A percentile compares a stretch with the other conserved stretches of the same genome.
phyloP scores from a whole-genome alignment of 2,113 vertebrate species.

The Chaetodon trifascialis region DNA sequence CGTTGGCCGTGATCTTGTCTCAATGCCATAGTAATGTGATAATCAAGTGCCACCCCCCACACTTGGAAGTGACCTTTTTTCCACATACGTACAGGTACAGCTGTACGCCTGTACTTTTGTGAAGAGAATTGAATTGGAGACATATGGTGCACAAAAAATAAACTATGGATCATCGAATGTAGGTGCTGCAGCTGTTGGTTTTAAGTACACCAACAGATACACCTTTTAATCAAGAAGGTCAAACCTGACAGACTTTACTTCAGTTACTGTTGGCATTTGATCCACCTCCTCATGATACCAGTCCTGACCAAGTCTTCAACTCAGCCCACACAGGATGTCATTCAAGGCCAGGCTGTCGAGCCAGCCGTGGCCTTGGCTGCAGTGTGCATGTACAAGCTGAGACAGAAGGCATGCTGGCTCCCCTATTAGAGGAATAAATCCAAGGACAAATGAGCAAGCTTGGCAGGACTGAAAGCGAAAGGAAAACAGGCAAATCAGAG shows the following conservation, averaged over 20 bases:
- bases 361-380: slow-evolving; percentile 63
- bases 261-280: slow-evolving; percentile 32
- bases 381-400: slow-evolving; percentile 40
- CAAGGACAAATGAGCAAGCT: slow-evolving; percentile 71
- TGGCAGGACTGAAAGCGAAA: slow-evolving; percentile 58
- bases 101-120: slow-evolving; percentile 30
- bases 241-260: slow-evolving; percentile 25
- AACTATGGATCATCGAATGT: neutral
- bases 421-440: slow-evolving; percentile 62
- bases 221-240: slow-evolving; percentile 32
- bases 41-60: slow-evolving; percentile 50
- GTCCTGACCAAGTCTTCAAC: slow-evolving; percentile 65
- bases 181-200: neutral
- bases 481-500: slow-evolving; percentile 44
- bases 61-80: slow-evolving; percentile 24
- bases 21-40: slow-evolving; percentile 65
- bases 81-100: slow-evolving; percentile 18
- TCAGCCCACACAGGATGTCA: slow-evolving; percentile 68
- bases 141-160: neutral
- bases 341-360: slow-evolving; percentile 58
- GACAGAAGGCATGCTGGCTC: slow-evolving; percentile 63
- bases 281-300: slow-evolving; percentile 44
- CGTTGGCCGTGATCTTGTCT: slow-evolving; percentile 64
- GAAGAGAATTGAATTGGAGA: neutral
- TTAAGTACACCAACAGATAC: neutral